These are phyloP conservation scores for Diabrotica virgifera DNA, from an alignment of 1,140 invertebrate genomes.

Conservation along the genomic window DNA sequence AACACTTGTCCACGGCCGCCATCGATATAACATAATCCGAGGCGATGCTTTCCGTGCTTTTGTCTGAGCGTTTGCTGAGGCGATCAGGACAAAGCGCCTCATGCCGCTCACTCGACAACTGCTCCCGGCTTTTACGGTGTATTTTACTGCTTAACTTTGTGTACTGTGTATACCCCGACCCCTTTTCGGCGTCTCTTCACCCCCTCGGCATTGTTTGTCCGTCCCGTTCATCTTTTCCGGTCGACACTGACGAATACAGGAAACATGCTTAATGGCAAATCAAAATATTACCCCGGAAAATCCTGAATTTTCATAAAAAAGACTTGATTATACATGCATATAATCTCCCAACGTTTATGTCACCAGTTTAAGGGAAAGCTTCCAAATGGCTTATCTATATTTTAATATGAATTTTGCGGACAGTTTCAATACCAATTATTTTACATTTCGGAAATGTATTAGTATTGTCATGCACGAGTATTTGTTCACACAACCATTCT, in stretches of 20 bases:
- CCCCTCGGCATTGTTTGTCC: slow-evolving; percentile 8
- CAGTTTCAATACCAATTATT: too few species aligned
- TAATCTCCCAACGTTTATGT: too few species aligned
- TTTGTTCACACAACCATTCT: too few species aligned
- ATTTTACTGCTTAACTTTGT: slow-evolving; percentile 39
- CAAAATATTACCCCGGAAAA: not conserved
- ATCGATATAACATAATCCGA: slow-evolving; percentile 33
- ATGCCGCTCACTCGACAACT: slow-evolving; percentile 32
- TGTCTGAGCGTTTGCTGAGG: slow-evolving; percentile 37
- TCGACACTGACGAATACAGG: not conserved
- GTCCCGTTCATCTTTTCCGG: not conserved
- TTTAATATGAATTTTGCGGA: too few species aligned
- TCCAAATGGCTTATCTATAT: too few species aligned
- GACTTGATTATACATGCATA: too few species aligned
- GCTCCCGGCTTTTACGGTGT: slow-evolving; percentile 37
- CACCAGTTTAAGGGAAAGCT: too few species aligned
- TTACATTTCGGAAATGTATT: too few species aligned
- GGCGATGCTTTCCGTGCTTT: slow-evolving; percentile 34
- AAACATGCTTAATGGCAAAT: not conserved
- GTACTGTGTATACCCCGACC: slow-evolving; percentile 20
- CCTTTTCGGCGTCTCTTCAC: slow-evolving; percentile 22
- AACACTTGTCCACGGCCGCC: slow-evolving; percentile 31
- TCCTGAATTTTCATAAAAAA: too few species aligned
- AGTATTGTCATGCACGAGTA: too few species aligned
- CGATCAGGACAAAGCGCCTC: slow-evolving; percentile 36